A percentile compares a stretch with the other conserved stretches of the same genome.
Evolutionary conservation across 2,797 vertebrate species (phyloP).

Genomic region (Odontamblyopus lacepedii): DNA sequence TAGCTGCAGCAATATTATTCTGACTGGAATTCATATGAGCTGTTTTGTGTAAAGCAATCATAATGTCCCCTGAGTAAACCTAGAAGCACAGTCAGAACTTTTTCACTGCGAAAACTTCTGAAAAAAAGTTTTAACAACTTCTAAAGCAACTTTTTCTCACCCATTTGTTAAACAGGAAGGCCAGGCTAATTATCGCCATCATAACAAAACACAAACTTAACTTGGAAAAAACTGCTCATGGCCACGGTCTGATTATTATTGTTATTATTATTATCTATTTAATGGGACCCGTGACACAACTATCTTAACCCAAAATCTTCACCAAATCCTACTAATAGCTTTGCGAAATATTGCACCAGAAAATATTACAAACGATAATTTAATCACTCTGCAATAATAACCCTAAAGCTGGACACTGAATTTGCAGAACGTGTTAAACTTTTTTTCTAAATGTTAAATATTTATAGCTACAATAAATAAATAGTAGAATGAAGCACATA

Average conservation of each 20-base stretch:
- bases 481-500: too few species aligned
- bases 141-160: slow-evolving; percentile 11
- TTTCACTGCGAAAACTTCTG: not conserved
- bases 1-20: not conserved
- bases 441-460: too few species aligned
- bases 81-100: slow-evolving; percentile 3
- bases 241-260: slow-evolving; percentile 24
- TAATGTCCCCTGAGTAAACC: not conserved
- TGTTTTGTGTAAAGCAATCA: not conserved
- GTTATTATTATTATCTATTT: slow-evolving; percentile 27
- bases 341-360: too few species aligned
- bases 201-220: too few species aligned
- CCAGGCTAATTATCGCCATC: slow-evolving; percentile 15
- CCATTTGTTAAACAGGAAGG: slow-evolving; percentile 17
- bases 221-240: not conserved
- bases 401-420: too few species aligned
- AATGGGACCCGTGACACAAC: slow-evolving; percentile 29
- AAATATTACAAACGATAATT: too few species aligned
- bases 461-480: too few species aligned
- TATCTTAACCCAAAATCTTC: slow-evolving; percentile 35
- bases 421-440: too few species aligned
- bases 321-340: slow-evolving; percentile 46
- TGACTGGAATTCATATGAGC: not conserved
- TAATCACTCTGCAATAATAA: too few species aligned
- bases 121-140: slow-evolving; percentile 10